Conservation (phyloP, 2,888 invertebrate genomes). For the Himalopsyche tibetana region DNA sequence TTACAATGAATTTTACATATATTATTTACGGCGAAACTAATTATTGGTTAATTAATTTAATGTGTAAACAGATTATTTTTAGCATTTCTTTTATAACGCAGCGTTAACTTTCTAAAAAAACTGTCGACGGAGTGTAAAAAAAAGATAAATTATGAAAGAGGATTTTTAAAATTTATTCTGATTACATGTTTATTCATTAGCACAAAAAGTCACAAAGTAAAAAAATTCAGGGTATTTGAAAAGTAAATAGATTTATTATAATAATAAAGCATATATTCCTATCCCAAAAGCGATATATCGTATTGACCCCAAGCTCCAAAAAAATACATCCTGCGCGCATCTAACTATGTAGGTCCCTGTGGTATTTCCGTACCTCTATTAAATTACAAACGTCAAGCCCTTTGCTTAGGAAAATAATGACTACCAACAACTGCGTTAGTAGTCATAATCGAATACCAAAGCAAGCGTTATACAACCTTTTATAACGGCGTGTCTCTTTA, state of each 20-base stretch:
- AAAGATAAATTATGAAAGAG: neutral
- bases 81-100: no score
- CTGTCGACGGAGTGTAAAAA: no score
- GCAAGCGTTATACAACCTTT: slow-evolving; percentile 29
- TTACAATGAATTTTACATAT: no score
- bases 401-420: slow-evolving; percentile 37
- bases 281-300: slow-evolving; percentile 55
- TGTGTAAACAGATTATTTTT: no score
- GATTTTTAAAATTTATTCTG: neutral
- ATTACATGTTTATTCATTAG: slow-evolving; percentile 19
- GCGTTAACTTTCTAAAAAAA: no score
- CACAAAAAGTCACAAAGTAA: slow-evolving; percentile 3
- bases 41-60: no score
- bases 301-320: slow-evolving; percentile 48
- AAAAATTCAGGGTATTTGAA: slow-evolving; percentile 27
- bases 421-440: neutral
- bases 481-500: slow-evolving; percentile 47
- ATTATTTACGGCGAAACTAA: no score
- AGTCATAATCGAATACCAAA: slow-evolving; percentile 33
- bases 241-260: slow-evolving; percentile 58
- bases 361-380: slow-evolving; percentile 18
- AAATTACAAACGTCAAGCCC: slow-evolving; percentile 14
- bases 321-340: slow-evolving; percentile 47
- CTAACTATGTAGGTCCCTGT: slow-evolving; percentile 38
- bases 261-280: slow-evolving; percentile 47